phyloP scores from a whole-genome alignment of 2,113 vertebrate genomes.

The Clarias gariepinus region DNA sequence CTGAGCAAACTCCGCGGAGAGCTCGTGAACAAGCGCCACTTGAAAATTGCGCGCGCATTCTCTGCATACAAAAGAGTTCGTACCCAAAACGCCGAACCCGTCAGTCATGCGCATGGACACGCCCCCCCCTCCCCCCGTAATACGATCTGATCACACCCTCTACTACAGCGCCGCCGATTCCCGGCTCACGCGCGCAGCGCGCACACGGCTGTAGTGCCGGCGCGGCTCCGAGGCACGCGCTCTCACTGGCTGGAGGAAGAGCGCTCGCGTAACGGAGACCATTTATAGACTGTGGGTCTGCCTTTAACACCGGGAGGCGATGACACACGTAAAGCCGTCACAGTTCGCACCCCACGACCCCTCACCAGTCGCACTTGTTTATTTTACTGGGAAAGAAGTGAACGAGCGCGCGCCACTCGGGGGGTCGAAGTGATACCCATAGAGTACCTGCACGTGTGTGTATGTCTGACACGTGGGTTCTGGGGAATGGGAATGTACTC shows the following conservation, averaged over 20 bases:
- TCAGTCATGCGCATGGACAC: background rate
- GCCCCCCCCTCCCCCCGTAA: too few species aligned
- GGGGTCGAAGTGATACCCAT: background rate
- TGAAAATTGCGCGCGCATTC: background rate
- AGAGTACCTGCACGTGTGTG: background rate
- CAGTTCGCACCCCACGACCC: background rate
- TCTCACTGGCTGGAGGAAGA: background rate
- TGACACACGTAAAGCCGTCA: background rate
- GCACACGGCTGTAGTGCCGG: background rate
- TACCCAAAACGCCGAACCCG: background rate
- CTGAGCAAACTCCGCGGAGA: background rate
- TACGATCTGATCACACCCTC: background rate
- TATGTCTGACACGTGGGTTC: background rate
- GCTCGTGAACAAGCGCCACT: background rate
- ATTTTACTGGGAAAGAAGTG: background rate
- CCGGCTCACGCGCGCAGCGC: background rate
- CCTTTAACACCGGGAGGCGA: background rate
- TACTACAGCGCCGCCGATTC: background rate
- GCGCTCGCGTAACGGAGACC: background rate
- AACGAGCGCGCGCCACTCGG: background rate
- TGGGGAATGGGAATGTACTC: background rate
- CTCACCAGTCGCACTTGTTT: too few species aligned
- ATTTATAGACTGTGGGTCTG: background rate
- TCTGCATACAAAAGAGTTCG: background rate
- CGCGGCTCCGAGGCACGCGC: background rate